Evolutionary conservation across 2,888 invertebrate genomes (phyloP).

Genomic region (Criorhina ranunculi): DNA sequence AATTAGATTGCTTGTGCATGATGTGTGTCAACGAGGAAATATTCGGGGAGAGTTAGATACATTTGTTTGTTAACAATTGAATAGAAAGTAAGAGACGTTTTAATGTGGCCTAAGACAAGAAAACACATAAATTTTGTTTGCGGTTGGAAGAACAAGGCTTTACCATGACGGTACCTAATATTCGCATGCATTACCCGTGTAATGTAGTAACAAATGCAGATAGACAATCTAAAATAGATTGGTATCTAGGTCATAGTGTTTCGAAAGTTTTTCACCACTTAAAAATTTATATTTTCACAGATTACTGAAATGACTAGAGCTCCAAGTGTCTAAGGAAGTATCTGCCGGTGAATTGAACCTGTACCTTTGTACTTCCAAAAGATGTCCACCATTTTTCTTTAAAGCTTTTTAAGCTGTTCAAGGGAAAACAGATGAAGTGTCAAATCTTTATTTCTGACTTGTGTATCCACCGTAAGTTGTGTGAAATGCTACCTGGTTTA

Average conservation of each 20-base stretch:
- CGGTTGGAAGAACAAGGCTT: conserved; percentile 5
- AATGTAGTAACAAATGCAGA: background rate
- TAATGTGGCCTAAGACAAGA: background rate
- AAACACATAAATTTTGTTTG: background rate
- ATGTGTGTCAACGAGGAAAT: conserved; percentile 31
- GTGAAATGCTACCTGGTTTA: no score
- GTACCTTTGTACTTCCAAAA: no score
- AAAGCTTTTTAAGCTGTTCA: no score
- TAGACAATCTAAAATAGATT: background rate
- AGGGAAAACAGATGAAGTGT: no score
- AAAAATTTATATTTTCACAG: background rate
- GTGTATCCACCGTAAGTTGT: no score
- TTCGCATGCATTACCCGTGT: background rate
- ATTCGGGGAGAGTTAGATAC: background rate
- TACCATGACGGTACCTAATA: conserved; percentile 17
- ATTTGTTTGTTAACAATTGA: conserved; percentile 13
- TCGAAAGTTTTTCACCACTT: conserved; percentile 2
- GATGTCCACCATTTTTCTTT: no score
- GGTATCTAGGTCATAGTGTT: no score
- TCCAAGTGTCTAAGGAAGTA: no score
- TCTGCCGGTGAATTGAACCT: no score
- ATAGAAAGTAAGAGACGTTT: conserved; percentile 28
- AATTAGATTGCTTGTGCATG: conserved; percentile 17
- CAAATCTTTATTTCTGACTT: no score
- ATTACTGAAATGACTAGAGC: no score